phyloP scores from a whole-genome alignment of 2,113 vertebrate genomes.

The Gracilinanus agilis region DNA sequence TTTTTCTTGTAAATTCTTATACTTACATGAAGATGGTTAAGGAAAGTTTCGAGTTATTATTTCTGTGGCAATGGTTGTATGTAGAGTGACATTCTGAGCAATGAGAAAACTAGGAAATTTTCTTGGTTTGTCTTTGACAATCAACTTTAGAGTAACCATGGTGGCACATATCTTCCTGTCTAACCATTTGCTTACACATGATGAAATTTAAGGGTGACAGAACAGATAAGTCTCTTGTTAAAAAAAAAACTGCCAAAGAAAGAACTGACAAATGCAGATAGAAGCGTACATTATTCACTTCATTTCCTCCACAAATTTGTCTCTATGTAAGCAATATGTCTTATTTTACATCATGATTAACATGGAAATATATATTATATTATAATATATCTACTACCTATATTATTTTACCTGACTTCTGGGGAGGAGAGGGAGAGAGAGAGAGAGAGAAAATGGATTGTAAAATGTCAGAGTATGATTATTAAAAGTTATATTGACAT shows the following conservation, averaged over 20 bases:
- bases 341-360: too few species aligned
- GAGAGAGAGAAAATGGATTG: too few species aligned
- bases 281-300: too few species aligned
- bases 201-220: not conserved
- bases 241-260: not conserved
- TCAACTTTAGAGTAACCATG: not conserved
- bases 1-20: not conserved
- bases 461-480: too few species aligned
- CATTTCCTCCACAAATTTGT: too few species aligned
- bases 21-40: not conserved
- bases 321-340: too few species aligned
- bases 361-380: too few species aligned
- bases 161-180: not conserved
- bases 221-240: not conserved
- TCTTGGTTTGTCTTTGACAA: not conserved
- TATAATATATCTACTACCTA: too few species aligned
- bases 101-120: not conserved
- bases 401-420: too few species aligned
- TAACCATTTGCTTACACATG: not conserved
- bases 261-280: too few species aligned
- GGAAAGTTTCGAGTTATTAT: not conserved
- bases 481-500: too few species aligned
- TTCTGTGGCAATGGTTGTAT: not conserved
- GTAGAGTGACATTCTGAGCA: not conserved
- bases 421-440: too few species aligned